Evolutionary conservation across 1,140 invertebrate genomes (phyloP), one percentile per base, ranked within the genome.

Genomic region (Papilio dardanus): DNA sequence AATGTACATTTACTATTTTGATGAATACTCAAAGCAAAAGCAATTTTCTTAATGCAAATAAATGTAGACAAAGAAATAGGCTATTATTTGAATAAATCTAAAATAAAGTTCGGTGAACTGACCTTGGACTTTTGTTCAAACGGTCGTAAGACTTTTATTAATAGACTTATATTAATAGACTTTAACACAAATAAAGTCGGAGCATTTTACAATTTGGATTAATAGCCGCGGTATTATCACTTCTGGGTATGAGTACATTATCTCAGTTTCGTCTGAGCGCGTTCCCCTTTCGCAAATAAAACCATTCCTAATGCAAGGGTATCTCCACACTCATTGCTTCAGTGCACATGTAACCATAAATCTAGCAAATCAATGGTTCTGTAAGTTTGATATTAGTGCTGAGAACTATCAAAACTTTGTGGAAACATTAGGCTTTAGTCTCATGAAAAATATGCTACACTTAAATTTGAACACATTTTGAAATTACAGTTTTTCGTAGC

Each of bases 251-350:
- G 42, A 33, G 37, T 62, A 30, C 65, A 71, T 71, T 76, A 80
- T 81, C 79, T 21, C 50, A 75, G 33, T 67, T 77, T 58, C 77
- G 73, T 71, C 50, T 81, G 75, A 81, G 54, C 71, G 79, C 77
- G 46, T 50, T 40, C 75, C 35, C 65, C 66, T 54, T 74, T 40
- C 19, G 19, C 31, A 21, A 69, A 40, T 40, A 37, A 73, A 81
- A 80, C 77, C 54, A 81, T 69, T 74, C 50, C 73, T 76, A 78
- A 78, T 75, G 24, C 33, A 74, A 71, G 50, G 50, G 58, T 69
- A 76, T 65, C 66, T 50, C 71, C 74, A 76, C 65, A 33, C 33
- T 66, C 19, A 74, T 37, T 65, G 58, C 62, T 74, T 74, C 73
- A 58, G n/a, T 62, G 54, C 54, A 62, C 54, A 62, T 62, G 54